phyloP scores from a whole-genome alignment of 2,113 vertebrate genomes.

The Neogale vison region DNA sequence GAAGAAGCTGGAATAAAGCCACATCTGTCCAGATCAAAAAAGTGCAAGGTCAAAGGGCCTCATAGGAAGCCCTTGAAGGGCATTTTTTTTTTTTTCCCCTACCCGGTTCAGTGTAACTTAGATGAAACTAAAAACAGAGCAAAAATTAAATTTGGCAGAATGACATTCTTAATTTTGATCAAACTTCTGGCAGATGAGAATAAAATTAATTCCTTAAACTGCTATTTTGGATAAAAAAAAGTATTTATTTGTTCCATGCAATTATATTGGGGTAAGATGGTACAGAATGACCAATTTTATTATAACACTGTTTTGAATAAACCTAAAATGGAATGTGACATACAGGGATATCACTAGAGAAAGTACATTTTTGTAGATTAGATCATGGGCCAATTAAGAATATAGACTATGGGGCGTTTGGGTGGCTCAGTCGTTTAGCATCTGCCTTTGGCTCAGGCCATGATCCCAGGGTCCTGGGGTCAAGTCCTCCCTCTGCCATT shows the following conservation, averaged over 20 bases:
- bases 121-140: constrained; percentile 2
- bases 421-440: no score
- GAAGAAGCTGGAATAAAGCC: background rate
- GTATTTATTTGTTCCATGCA: background rate
- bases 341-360: background rate
- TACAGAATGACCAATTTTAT: background rate
- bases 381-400: background rate
- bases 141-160: background rate
- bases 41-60: rapidly evolving
- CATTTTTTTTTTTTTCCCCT: background rate
- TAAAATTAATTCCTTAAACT: constrained; percentile 18
- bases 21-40: background rate
- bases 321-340: background rate
- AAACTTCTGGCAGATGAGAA: background rate
- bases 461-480: no score
- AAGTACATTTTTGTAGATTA: background rate
- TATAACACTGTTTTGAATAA: background rate
- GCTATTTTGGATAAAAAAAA: constrained; percentile 6
- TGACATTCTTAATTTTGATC: background rate
- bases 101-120: background rate
- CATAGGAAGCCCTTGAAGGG: rapidly evolving
- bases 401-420: background rate
- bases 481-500: no score
- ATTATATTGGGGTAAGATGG: background rate
- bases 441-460: no score